These are phyloP conservation scores for Aplidium turbinatum DNA, from an alignment of 23 tunicate genomes.

Conservation along the genomic window DNA sequence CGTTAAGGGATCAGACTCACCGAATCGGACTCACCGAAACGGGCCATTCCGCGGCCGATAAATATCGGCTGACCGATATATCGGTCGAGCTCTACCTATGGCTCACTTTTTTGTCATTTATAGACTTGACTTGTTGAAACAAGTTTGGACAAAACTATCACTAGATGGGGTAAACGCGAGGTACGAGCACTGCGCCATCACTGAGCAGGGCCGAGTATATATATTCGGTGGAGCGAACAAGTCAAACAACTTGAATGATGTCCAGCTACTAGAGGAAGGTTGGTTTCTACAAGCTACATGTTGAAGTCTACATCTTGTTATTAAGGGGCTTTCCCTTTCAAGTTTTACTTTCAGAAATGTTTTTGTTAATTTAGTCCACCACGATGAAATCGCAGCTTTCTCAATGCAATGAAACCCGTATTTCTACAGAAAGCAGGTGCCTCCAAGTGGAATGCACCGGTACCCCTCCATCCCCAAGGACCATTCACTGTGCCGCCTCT, in stretches of 20 bases:
- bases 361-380: too few species aligned
- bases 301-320: not conserved
- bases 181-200: slow-evolving; percentile 82
- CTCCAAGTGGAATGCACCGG: slow-evolving; percentile 36
- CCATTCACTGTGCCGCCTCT: slow-evolving; percentile 68
- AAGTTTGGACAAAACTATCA: slow-evolving; percentile 32
- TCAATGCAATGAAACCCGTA: too few species aligned
- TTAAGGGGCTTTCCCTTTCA: too few species aligned
- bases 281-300: not conserved
- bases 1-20: too few species aligned
- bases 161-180: slow-evolving; percentile 31
- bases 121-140: slow-evolving; percentile 14
- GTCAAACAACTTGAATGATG: slow-evolving; percentile 49
- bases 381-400: too few species aligned
- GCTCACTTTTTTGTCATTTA: not conserved
- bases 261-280: slow-evolving; percentile 57
- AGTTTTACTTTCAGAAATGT: too few species aligned
- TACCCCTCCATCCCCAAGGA: slow-evolving; percentile 55
- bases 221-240: slow-evolving; percentile 88
- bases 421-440: slow-evolving; percentile 16
- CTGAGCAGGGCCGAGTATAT: slow-evolving; percentile 37
- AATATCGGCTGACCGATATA: too few species aligned
- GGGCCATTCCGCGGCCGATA: too few species aligned
- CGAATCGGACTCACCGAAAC: too few species aligned
- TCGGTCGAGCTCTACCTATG: too few species aligned